Percentiles rank a stretch among this genome's conserved stretches.
These are phyloP conservation scores for Macroglossus sobrinus DNA, from an alignment of 2,113 vertebrate species.

Conservation along the genomic window DNA sequence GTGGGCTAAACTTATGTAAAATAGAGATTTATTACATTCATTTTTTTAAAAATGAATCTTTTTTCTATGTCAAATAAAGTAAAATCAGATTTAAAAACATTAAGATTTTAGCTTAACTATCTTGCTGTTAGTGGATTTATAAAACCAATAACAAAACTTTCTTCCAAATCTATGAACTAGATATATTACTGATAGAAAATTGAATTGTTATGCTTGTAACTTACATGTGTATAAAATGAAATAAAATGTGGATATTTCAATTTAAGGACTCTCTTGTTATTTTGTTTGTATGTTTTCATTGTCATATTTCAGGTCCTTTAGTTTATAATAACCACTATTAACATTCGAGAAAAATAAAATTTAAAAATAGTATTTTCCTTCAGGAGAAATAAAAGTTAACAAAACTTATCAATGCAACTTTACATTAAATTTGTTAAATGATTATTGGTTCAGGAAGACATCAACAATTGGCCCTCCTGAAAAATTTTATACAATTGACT, in stretches of 20 bases:
- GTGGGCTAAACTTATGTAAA: not conserved
- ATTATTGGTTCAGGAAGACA: not conserved
- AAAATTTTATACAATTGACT: not conserved
- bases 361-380: not conserved
- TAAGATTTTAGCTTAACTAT: not conserved
- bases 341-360: not conserved
- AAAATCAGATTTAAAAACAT: not conserved
- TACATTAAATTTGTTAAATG: constrained; percentile 3
- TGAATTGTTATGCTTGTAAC: not conserved
- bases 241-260: not conserved
- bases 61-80: not conserved
- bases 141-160: not conserved
- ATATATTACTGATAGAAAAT: not conserved
- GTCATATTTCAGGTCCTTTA: not conserved
- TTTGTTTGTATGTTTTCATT: not conserved
- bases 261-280: not conserved
- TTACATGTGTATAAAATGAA: not conserved
- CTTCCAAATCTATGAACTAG: not conserved
- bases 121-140: not conserved
- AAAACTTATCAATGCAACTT: not conserved
- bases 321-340: not conserved
- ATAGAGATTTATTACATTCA: not conserved
- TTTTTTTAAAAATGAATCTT: not conserved
- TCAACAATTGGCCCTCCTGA: not conserved
- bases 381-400: not conserved